Evolutionary conservation across 2,113 vertebrate species (phyloP), one percentile per base, ranked within the genome.

Genomic region (Thryonomys swinderianus): DNA sequence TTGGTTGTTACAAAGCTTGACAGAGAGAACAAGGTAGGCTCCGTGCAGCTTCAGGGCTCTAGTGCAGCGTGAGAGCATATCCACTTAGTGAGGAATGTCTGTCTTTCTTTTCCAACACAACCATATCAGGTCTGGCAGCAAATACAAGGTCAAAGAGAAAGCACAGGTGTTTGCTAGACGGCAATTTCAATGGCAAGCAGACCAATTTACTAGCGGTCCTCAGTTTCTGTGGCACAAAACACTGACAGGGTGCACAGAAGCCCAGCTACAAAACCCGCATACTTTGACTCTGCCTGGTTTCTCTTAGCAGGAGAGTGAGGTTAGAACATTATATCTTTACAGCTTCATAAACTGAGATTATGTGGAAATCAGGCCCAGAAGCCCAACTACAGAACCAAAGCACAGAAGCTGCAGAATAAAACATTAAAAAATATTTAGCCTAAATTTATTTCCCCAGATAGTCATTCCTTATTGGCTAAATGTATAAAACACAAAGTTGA

Each of bases 1-100:
- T 95, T 96, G 53, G 73, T 62, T 62, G 69, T 92, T 93, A 93
- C 85, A 90, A 92, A 94, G 91, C 96, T 83, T 71, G 95, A 97
- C 91, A 98, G 96, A 98, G 96, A 98, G 97, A 98, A 98, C 94
- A 89, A 97, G 97, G 51, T 86, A 98, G 98, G 97, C 97, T 98
- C 98, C 98, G 98, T 98, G 98, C 98, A 98, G 98, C 98, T 97
- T 96, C 96, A 98, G 98, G 98, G 98, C 97, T 98, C 97, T 95
- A 97, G 98, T 98, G 98, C 98, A 98, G 98, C 98, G 98, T 98
- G 97, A 98, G 92, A 98, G 97, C 96, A 94, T 96, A 79, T 97
- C 98, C 97, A 96, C 97, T 98, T 96, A 94, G 94, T 98, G 94
- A 98, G 92, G 96, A 98, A 97, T 98, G 62, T 83, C 45, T 98